These are phyloP conservation scores for Trisateles emortualis DNA, from an alignment of 2,888 invertebrate genomes.

Conservation along the genomic window DNA sequence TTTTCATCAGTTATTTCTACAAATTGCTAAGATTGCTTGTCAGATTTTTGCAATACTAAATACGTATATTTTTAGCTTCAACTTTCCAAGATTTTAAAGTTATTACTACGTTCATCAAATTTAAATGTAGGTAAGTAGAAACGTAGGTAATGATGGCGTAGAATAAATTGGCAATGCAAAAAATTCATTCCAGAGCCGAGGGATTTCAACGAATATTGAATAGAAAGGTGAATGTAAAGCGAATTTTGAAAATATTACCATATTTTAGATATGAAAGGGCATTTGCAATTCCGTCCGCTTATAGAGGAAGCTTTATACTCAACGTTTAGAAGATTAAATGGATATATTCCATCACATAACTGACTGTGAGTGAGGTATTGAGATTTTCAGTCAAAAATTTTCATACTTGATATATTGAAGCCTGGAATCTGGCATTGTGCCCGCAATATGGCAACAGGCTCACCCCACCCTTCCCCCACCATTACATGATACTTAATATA, in stretches of 20 bases:
- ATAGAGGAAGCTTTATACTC: background rate
- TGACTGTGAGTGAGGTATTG: too few relatives aligned
- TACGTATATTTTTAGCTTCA: background rate
- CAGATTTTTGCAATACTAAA: conserved; percentile 5
- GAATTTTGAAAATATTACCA: conserved; percentile 21
- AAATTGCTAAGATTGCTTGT: conserved; percentile 17
- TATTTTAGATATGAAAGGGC: conserved; percentile 14
- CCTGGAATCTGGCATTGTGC: too few relatives aligned
- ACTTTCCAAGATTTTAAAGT: conserved; percentile 10
- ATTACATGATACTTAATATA: too few relatives aligned
- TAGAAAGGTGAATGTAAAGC: conserved; percentile 16
- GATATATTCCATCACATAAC: background rate
- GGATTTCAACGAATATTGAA: conserved; percentile 21
- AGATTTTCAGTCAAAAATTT: too few relatives aligned
- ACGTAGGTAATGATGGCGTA: conserved; percentile 18
- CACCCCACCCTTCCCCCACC: too few relatives aligned
- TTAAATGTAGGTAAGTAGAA: conserved; percentile 8
- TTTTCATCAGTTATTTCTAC: conserved; percentile 2
- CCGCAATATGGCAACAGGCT: too few relatives aligned
- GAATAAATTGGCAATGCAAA: conserved; percentile 35
- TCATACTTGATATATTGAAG: too few relatives aligned
- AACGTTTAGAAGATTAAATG: background rate
- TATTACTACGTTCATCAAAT: conserved; percentile 10
- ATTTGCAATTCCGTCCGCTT: conserved; percentile 7
- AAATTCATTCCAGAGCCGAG: conserved; percentile 21